Base-by-base conservation (phyloP, 2,888 invertebrate species). In the Macropis europaea region DNA sequence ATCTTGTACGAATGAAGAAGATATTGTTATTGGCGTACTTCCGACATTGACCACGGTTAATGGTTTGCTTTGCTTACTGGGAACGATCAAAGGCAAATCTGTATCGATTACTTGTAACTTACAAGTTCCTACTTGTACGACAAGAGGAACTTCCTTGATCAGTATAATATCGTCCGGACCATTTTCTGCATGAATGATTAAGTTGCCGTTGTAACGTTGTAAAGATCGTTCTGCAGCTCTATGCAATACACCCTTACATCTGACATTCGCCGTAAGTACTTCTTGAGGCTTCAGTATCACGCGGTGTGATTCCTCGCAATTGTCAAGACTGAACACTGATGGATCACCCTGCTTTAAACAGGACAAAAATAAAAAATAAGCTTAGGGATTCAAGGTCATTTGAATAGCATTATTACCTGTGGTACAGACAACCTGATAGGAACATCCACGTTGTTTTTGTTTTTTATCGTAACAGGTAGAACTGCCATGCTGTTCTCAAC, bases 391-490 rank as follows among this genome's bases (percentile, higher is more conserved):
- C 7, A 11, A 28, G 22, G 17, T 30, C 1, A 52, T 38, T 34
- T 28, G 59, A 38, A 32, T 13, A 13, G 3, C 32, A 53, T 56
- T 45, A 48, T 79, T 61, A 88, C 89, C 56, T 88, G 84, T 40
- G 66, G 15, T 54, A 89, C 83, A 15, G 60, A 74, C 1, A 89
- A 45, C 48, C 81, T 79, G 6, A 89, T 57, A 13, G 81, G 83
- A 22, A 89, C 43, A 40, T 85, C 80, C 22, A 86, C 57, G 22
- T 72, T 87, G 59, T 89, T 89, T 73, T 84, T 85, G 70, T 89
- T 89, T 61, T 86, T 82, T 32, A 89, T 67, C 3, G 75, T 83
- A 53, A 89, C 48, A 7, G 87, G 81, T 11, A 85, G 59, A 45
- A 61, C 71, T 63, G 77, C 82, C 5, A 40, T 66, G 9, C 68